Evolutionary conservation across 2,113 vertebrate genomes (phyloP), one percentile per base, ranked within the genome.

Genomic region (Egretta garzetta): DNA sequence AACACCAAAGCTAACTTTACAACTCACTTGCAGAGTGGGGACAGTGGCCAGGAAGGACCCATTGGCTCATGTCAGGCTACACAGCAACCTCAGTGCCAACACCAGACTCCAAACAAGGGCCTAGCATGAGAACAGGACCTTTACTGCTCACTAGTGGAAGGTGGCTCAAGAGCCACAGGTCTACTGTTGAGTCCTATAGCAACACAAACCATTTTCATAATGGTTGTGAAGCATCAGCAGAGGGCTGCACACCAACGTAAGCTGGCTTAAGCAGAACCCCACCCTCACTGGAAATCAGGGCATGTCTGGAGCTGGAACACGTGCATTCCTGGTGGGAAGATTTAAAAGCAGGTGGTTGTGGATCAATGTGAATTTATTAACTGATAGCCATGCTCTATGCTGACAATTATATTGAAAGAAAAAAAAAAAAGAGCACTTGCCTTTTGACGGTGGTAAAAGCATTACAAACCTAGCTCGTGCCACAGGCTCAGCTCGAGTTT

Each of bases 111-210:
- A 32, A 62, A 68, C 30, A 60, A 3, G 1, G 1, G 50, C 12
- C 19, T 64, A 30, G 55, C 16, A 37, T 4, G 17, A 41, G 7
- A 77, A 80, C 0, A 1, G 45, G 55, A 59, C 52, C 64, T 12
- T 30, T 10, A 45, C 22, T 20, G 26, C 68, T 35, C 50, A 12
- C 27, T 8, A 21, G 6, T 6, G 21, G 28, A 45, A 50, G 22
- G 55, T 5, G 24, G 15, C 52, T 81, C 56, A 58, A 35, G 56
- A 80, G 35, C 14, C 53, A 63, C 6, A 47, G 49, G 9, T 45
- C 35, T 39, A 19, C 27, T 1, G 0, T 1, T 4, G 8, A 67
- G 63, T 18, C 30, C 35, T n/a, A 16, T 1, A 71, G 39, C 20
- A 41, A 23, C 32, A 71, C 0, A 37, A 83, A 58, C 23, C 2